Conservation (phyloP, 2,888 invertebrate species). For the Phania funesta region DNA sequence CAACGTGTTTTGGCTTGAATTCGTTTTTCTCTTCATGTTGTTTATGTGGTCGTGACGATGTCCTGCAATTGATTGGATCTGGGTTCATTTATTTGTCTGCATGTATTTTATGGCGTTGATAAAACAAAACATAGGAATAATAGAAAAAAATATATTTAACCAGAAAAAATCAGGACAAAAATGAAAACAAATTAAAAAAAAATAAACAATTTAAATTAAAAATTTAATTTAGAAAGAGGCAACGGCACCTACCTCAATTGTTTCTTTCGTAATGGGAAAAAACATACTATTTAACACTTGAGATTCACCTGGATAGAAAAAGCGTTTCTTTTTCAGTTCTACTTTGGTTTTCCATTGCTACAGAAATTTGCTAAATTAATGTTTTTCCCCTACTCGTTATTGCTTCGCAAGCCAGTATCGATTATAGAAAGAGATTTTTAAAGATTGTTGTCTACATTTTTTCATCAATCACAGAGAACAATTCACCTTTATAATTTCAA, state of each 20-base stretch:
- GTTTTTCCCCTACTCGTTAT: no score
- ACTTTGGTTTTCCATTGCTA: no score
- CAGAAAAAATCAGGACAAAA: constrained; percentile 11
- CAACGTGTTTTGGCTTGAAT: constrained; percentile 6
- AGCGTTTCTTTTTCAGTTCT: no score
- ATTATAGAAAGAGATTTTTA: no score
- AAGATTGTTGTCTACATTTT: no score
- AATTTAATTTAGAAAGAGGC: constrained; percentile 21
- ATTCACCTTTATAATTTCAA: no score
- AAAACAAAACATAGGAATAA: constrained; percentile 29
- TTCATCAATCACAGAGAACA: no score
- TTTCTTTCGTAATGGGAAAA: neutral
- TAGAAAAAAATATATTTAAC: neutral
- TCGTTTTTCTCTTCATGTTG: constrained; percentile 16
- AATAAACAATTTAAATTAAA: constrained; percentile 27
- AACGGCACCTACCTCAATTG: neutral
- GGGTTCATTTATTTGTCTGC: constrained; percentile 60
- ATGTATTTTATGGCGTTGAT: constrained; percentile 43
- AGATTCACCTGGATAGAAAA: no score
- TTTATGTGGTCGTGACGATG: constrained; percentile 60
- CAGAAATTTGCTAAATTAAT: no score
- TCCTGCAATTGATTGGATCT: constrained; percentile 66
- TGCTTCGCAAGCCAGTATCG: no score
- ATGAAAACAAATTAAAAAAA: neutral
- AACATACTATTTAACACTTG: no score